Evolutionary conservation across 1,140 invertebrate species (phyloP), one percentile per base, ranked within the genome.

Genomic region (Telenomus remus): DNA sequence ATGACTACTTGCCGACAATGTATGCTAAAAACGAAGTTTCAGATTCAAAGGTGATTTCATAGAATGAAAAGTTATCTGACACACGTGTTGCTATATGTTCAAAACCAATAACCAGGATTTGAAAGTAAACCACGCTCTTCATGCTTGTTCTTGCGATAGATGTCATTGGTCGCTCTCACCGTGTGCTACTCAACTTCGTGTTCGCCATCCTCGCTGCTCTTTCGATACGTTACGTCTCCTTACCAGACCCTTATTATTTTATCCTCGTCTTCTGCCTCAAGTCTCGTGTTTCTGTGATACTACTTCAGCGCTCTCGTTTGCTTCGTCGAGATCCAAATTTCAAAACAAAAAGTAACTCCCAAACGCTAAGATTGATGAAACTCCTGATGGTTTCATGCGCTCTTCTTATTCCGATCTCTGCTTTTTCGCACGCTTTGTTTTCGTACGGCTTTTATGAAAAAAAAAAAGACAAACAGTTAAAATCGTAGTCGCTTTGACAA

Each of bases 1-100:
- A 85, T 92, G 90, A 91, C 90, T 91, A 84, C 88, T 91, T 86
- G 90, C 87, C 82, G 90, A 90, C 89, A 89, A 88, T 89, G 83
- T 80, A 79, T 88, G 86, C 74, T 88, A 84, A 83, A 82, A 86
- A 86, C 76, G 81, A 83, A 87, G 79, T 43, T 78, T 54, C 60
- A 16, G 27, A 48, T 35, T 27, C 46, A n/a, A 69, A 48, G 47
- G 51, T 56, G 57, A 69, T 37, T n/a, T 65, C 43, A 71, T 61
- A 71, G 65, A 76, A 79, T 74, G 46, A 80, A 70, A n/a, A 79
- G 77, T 59, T 44, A 82, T 82, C 80, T 83, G 76, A 82, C 74
- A 78, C 76, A 75, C 60, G 60, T 39, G 9, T 70, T 48, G 60
- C 56, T 74, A 61, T 61, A 69, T 75, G 55, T 69, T 65, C 44